phyloP scores from a whole-genome alignment of 2,797 vertebrate genomes.

The Triplophysa yarkandensis region DNA sequence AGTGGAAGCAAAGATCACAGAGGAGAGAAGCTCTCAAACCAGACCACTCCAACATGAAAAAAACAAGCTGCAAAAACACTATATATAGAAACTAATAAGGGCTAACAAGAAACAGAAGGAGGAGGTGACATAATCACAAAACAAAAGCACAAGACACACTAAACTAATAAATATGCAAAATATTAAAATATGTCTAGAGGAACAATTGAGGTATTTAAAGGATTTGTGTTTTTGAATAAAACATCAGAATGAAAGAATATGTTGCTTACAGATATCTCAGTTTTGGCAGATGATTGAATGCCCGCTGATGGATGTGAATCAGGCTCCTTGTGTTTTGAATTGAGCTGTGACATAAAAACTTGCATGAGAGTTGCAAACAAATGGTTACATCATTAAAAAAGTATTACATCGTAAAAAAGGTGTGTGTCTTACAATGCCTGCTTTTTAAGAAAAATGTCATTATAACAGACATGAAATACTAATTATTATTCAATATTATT shows the following conservation, averaged over 20 bases:
- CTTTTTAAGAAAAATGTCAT: background rate
- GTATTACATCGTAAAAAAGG: background rate
- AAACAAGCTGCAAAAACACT: no score
- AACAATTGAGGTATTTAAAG: background rate
- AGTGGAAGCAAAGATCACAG: no score
- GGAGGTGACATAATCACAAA: no score
- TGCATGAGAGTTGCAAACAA: constrained; percentile 6
- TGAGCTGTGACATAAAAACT: constrained; percentile 69
- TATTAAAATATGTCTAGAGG: background rate
- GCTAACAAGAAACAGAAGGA: no score
- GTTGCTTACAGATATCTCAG: constrained; percentile 84
- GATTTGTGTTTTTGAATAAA: background rate
- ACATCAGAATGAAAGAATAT: background rate
- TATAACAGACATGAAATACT: background rate
- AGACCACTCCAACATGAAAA: no score
- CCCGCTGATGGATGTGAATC: constrained; percentile 72
- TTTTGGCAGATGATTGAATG: constrained; percentile 83
- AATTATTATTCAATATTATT: no score
- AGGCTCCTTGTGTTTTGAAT: constrained; percentile 85
- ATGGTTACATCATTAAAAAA: background rate
- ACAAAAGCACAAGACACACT: no score
- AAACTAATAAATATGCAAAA: background rate
- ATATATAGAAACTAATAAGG: no score
- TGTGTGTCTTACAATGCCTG: background rate
- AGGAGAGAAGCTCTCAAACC: no score